Evolutionary conservation across 2,113 vertebrate genomes (phyloP), one percentile per base, ranked within the genome.

Genomic region (Damaliscus lunatus): DNA sequence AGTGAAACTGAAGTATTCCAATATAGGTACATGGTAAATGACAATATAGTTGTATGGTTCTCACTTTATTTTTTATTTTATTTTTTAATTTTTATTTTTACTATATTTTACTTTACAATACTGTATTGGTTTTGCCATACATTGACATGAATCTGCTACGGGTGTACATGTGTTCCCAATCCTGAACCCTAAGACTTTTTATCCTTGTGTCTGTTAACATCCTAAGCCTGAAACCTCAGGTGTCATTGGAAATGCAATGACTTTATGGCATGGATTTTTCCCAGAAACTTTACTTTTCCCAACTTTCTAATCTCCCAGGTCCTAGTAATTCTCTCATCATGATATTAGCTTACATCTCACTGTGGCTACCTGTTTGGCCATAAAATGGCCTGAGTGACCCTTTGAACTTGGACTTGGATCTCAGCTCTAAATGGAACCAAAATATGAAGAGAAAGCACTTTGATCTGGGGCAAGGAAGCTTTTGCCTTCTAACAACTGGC

Each of bases 1-100:
- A 60, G 43, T 88, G 64, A 95, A 96, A 96, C 92, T 40, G 96
- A 71, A 90, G 64, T 95, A 91, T 74, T 94, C n/a, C 23, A 55
- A 33, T 77, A n/a, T 15, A 96, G 53, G 60, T 53, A 80, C 40
- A 50, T 31, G 8, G 52, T 80, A 91, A 93, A 94, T 98, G 80
- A 94, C 17, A 94, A 87, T 33, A 93, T 15, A 91, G n/a, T 59
- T 60, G 13, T 25, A 2, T 91, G 55, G 27, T 29, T 97, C 71
- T 52, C 40, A 67, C 36, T 94, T 93, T 52, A 77, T 48, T 48
- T 48, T 48, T 48, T 12, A 13, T 48, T 48, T 13, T 48, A 40
- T 40, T 48, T 12, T 12, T 3, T 2, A 48, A 48, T 48, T 48
- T 48, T 48, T 48, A 48, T 48, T 48, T 48, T 48, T 48, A 48